Evolutionary conservation across 2,113 vertebrate genomes (phyloP).

Genomic region (Vicugna pacos): DNA sequence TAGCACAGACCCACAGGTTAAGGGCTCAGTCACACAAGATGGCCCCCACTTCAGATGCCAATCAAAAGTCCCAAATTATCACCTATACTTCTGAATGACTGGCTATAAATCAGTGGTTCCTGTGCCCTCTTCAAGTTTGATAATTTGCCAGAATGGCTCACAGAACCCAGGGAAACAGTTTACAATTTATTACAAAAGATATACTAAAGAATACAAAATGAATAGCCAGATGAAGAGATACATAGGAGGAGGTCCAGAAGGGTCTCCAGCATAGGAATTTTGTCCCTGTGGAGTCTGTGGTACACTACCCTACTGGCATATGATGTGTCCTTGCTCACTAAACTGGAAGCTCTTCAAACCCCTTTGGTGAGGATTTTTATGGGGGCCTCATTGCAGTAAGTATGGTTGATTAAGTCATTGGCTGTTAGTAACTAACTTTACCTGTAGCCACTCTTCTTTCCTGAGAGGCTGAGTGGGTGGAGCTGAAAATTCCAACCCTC

Average conservation of each 20-base stretch:
- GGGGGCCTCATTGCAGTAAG: not conserved
- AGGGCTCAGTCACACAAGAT: not conserved
- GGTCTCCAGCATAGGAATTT: not conserved
- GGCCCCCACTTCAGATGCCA: not conserved
- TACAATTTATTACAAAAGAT: not conserved
- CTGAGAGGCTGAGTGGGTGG: not conserved
- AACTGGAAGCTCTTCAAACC: not conserved
- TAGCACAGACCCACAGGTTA: not conserved
- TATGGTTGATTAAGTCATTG: not conserved
- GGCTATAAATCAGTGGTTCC: not conserved
- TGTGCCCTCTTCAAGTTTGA: not conserved
- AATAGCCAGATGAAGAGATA: not conserved
- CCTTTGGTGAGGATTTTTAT: not conserved
- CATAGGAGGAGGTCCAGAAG: not conserved
- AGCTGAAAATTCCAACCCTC: not conserved
- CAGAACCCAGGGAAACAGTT: not conserved
- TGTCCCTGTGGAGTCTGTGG: not conserved
- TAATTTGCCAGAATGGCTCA: not conserved
- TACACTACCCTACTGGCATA: not conserved
- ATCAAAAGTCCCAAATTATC: not conserved
- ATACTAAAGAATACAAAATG: slow-evolving; percentile 8
- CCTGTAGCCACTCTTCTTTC: not conserved
- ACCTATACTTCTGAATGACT: not conserved
- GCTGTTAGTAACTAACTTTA: not conserved
- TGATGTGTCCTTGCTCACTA: not conserved